Conservation (phyloP, 2,888 invertebrate genomes). For the Melinopterus prodromus region DNA sequence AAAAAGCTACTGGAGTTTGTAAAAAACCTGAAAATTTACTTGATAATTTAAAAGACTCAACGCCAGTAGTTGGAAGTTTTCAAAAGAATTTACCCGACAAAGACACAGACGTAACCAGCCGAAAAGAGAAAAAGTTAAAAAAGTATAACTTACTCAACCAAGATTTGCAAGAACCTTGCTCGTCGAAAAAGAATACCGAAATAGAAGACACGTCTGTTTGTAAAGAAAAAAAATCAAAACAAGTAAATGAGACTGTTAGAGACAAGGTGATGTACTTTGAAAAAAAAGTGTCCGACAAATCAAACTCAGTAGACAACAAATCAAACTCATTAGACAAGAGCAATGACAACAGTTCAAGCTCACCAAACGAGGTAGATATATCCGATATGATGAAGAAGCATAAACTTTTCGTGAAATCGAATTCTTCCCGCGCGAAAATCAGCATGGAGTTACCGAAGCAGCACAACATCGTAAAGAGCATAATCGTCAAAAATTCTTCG, state of each 20-base stretch:
- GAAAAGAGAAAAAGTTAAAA: neutral
- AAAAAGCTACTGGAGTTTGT: neutral
- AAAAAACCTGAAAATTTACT: neutral
- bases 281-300: no score
- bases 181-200: neutral
- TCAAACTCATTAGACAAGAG: neutral
- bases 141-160: neutral
- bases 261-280: neutral
- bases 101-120: neutral
- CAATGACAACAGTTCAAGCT: neutral
- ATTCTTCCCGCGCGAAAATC: neutral
- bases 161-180: neutral
- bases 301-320: neutral
- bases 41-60: neutral
- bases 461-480: neutral
- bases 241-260: neutral
- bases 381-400: neutral
- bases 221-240: neutral
- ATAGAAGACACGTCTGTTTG: neutral
- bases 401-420: neutral
- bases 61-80: neutral
- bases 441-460: neutral
- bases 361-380: neutral
- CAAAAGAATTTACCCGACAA: neutral
- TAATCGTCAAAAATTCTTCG: neutral